Percentiles rank a stretch among this genome's conserved stretches.
phyloP scores from a whole-genome alignment of 2,888 invertebrate genomes.

The Syrphus vitripennis region DNA sequence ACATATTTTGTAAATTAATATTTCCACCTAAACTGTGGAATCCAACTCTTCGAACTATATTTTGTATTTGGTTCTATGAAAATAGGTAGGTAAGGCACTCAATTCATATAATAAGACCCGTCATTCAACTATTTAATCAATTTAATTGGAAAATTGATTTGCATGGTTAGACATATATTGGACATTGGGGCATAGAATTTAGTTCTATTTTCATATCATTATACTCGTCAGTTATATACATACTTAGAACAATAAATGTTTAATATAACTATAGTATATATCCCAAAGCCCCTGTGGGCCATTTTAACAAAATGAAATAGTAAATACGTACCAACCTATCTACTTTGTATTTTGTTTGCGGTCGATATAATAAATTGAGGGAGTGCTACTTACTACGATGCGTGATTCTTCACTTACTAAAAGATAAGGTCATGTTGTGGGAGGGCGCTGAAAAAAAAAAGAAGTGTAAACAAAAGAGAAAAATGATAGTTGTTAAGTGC shows the following conservation, averaged over 20 bases:
- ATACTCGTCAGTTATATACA: background rate
- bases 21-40: background rate
- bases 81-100: too few relatives aligned
- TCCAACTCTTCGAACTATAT: background rate
- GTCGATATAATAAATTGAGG: constrained; percentile 34
- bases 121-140: constrained; percentile 62
- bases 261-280: background rate
- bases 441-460: too few relatives aligned
- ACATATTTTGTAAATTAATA: too few relatives aligned
- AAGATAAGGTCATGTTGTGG: constrained; percentile 41
- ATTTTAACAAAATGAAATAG: constrained; percentile 42
- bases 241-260: background rate
- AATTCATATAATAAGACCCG: constrained; percentile 48
- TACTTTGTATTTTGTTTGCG: constrained; percentile 9
- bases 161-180: constrained; percentile 40
- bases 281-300: constrained; percentile 10
- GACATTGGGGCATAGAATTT: constrained; percentile 17
- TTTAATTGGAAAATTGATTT: constrained; percentile 67
- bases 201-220: background rate
- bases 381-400: too few relatives aligned
- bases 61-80: background rate
- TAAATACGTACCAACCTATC: too few relatives aligned
- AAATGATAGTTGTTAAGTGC: constrained; percentile 4
- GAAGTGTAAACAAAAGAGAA: background rate
- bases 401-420: constrained; percentile 40